Evolutionary conservation across 2,888 invertebrate genomes (phyloP), one percentile per base, ranked within the genome.

Genomic region (Phalangium opilio): DNA sequence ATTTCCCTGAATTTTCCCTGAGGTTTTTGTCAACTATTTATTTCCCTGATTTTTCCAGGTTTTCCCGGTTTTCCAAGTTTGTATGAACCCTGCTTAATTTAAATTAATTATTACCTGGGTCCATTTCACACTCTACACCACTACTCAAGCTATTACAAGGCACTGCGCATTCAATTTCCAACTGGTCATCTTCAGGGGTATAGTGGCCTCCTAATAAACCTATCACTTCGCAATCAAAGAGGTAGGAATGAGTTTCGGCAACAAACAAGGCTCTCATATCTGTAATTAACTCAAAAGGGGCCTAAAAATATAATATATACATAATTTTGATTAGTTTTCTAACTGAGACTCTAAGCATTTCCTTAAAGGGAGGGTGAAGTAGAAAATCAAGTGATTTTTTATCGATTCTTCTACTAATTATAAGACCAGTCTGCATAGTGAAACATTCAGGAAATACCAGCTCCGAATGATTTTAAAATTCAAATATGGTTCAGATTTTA

Each of bases 111-210:
- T 57, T 52, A 77, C 77, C 76, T 1, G 81, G 80, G 58, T 81
- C 81, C 80, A 82, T 81, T 57, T 83, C 82, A 63, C 82, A 82
- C 66, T 79, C 79, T 46, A 78, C 77, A 5, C 72, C 68, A 45
- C 74, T 74, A 45, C 75, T 75, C 20, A 76, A 70, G 54, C 79
- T 81, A 46, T 70, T 69, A 57, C 79, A 80, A 0, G 78, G 75
- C 14, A 74, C 69, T 60, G 81, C 80, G 47, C 68, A 66, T 27
- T 63, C 64, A 51, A 76, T 68, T 17, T 63, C 63, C 27, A 77
- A 60, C 20, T 61, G 60, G 39, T 65, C 62, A 12, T 58, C 53
- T 14, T 61, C 57, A 1, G 57, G 51, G 50, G 63, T 58, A 63
- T 69, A 71, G 44, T 59, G 60, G 3, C 81, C 81, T 14, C 80